Percentiles rank a stretch among this genome's conserved stretches.
phyloP scores from a whole-genome alignment of 2,113 vertebrate genomes.

The Festucalex cinctus region DNA sequence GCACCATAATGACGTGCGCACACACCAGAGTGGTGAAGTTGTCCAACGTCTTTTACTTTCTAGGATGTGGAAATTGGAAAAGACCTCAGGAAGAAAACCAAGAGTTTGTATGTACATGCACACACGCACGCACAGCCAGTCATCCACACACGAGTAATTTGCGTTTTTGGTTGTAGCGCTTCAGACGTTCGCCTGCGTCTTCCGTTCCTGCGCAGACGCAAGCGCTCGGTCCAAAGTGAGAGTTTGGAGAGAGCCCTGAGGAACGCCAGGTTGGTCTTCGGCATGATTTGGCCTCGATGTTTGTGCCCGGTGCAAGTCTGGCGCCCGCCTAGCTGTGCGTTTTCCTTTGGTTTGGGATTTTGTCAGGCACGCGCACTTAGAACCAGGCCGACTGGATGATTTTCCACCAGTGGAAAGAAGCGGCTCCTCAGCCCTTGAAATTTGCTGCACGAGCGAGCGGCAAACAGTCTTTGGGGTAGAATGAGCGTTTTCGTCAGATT shows the following conservation, averaged over 20 bases:
- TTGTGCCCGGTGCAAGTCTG: no score
- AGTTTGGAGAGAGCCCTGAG: conserved; percentile 85
- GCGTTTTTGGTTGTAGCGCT: conserved; percentile 66
- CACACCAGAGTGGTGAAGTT: neutral
- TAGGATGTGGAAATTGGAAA: conserved; percentile 36
- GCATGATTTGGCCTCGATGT: no score
- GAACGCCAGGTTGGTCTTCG: conserved; percentile 41
- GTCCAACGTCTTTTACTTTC: conserved; percentile 4
- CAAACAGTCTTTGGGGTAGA: no score
- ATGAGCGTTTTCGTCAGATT: no score
- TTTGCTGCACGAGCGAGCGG: no score
- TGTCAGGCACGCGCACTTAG: no score
- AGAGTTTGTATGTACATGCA: conserved; percentile 78
- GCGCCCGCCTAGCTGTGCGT: no score
- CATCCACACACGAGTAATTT: neutral
- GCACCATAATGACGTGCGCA: neutral
- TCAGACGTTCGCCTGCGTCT: conserved; percentile 83
- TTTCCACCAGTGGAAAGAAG: no score
- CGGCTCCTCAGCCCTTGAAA: no score
- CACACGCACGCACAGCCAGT: conserved; percentile 1
- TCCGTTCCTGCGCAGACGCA: conserved; percentile 78
- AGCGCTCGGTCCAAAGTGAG: conserved; percentile 70
- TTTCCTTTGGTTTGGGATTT: no score
- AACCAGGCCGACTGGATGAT: no score
- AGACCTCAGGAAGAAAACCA: conserved; percentile 74